A percentile compares a stretch with the other conserved stretches of the same genome.
phyloP scores from a whole-genome alignment of 2,888 invertebrate genomes.

The Dendrolimus pini region DNA sequence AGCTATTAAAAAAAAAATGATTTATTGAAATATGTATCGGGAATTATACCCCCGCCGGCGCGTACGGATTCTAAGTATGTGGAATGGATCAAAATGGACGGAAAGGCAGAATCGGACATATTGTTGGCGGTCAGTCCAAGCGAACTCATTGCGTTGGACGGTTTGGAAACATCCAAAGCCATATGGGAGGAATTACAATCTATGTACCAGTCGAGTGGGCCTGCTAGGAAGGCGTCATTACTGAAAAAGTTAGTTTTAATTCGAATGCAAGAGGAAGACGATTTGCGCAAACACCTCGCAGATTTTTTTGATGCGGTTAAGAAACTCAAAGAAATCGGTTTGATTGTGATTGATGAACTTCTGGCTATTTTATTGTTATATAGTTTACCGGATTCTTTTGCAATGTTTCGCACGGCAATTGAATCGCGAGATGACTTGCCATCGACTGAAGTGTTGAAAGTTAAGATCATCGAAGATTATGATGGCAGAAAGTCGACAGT shows the following conservation, averaged over 20 bases:
- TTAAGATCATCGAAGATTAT: slow-evolving; percentile 11
- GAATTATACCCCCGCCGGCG: slow-evolving; percentile 1
- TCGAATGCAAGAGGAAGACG: slow-evolving; percentile 4
- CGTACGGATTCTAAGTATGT: slow-evolving; percentile 1
- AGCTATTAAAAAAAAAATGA: slow-evolving; percentile 16
- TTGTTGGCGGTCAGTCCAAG: slow-evolving; percentile 3
- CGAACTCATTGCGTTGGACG: not conserved
- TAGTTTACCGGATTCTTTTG: slow-evolving; percentile 14
- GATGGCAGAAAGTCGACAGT: not conserved
- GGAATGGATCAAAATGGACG: not conserved
- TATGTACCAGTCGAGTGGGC: slow-evolving; percentile 3
- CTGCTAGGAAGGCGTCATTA: slow-evolving; percentile 5
- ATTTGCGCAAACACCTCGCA: not conserved
- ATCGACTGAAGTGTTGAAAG: slow-evolving; percentile 11
- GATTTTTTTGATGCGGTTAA: too few species aligned
- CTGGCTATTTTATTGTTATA: slow-evolving; percentile 5
- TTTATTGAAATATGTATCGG: slow-evolving; percentile 12
- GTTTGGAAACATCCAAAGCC: too few species aligned
- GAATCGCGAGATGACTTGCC: slow-evolving; percentile 16
- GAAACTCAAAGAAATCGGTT: too few species aligned
- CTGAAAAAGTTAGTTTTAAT: slow-evolving; percentile 4
- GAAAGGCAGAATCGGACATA: slow-evolving; percentile 4
- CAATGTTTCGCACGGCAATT: slow-evolving; percentile 16
- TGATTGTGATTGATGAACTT: too few species aligned
- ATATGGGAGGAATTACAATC: not conserved